phyloP scores from a whole-genome alignment of 2,113 vertebrate species.

The Onychostoma macrolepis region DNA sequence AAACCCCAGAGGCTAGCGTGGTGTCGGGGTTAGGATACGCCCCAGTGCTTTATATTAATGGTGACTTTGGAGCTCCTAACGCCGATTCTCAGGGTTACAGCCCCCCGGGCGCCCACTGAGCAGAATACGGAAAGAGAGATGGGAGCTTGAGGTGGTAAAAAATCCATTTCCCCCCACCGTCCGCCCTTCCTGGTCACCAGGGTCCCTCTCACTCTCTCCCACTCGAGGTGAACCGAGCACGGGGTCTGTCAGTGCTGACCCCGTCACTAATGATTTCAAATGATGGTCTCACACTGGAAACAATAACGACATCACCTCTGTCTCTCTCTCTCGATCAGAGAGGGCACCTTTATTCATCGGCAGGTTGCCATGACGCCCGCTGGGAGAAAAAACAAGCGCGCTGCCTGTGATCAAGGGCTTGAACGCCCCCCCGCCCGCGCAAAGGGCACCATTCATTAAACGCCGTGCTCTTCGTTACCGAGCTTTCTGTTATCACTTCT shows the following conservation, averaged over 20 bases:
- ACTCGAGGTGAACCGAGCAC: slow-evolving; percentile 72
- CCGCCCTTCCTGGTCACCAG: slow-evolving; percentile 66
- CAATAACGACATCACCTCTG: slow-evolving; percentile 40
- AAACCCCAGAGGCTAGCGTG: slow-evolving; percentile 72
- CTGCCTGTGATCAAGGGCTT: slow-evolving; percentile 63
- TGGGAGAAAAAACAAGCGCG: slow-evolving; percentile 58
- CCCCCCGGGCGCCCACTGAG: slow-evolving; percentile 73
- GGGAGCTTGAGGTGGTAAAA: slow-evolving; percentile 35
- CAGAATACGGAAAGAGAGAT: slow-evolving; percentile 70
- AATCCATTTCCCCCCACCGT: slow-evolving; percentile 59
- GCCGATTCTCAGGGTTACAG: slow-evolving; percentile 79
- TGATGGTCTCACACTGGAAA: slow-evolving; percentile 56
- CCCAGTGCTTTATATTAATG: slow-evolving; percentile 77
- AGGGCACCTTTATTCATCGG: slow-evolving; percentile 62
- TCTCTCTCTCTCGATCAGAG: slow-evolving; percentile 50
- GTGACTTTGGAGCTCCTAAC: slow-evolving; percentile 78
- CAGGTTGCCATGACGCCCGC: slow-evolving; percentile 57
- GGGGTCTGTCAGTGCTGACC: slow-evolving; percentile 67
- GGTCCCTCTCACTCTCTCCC: slow-evolving; percentile 65
- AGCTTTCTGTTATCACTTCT: not conserved
- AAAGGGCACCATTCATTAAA: slow-evolving; percentile 40
- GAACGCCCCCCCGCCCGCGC: not conserved
- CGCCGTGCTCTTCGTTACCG: not conserved
- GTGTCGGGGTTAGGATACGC: slow-evolving; percentile 74
- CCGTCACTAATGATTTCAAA: slow-evolving; percentile 69